A percentile compares a stretch with the other conserved stretches of the same genome.
Conservation (phyloP, 2,888 invertebrate species). For the Acleris emargana region DNA sequence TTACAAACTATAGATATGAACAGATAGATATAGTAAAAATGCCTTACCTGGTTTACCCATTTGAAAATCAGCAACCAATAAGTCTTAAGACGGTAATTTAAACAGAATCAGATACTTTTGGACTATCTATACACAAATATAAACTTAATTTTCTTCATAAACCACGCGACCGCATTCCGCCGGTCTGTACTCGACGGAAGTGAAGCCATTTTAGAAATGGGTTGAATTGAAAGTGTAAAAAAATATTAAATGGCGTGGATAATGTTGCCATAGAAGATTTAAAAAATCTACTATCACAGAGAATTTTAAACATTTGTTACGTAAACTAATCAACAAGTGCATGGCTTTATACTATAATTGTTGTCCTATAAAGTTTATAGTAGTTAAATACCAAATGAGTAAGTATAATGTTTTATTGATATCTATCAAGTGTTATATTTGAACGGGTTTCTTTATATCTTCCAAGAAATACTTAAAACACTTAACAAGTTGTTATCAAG, state of each 20-base stretch:
- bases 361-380: too few relatives aligned
- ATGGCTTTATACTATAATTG: too few relatives aligned
- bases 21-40: conserved; percentile 6
- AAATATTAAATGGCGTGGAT: neutral
- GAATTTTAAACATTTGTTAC: too few relatives aligned
- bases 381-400: too few relatives aligned
- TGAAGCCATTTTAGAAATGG: conserved; percentile 64
- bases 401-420: too few relatives aligned
- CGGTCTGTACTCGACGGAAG: conserved; percentile 66
- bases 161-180: conserved; percentile 62
- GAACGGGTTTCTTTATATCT: too few relatives aligned
- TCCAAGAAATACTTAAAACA: too few relatives aligned
- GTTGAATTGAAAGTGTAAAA: conserved; percentile 30
- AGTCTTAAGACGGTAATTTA: conserved; percentile 35
- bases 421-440: too few relatives aligned
- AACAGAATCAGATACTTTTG: conserved; percentile 34
- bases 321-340: too few relatives aligned
- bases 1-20: too few relatives aligned
- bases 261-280: conserved; percentile 13
- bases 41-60: conserved; percentile 78
- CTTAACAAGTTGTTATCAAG: too few relatives aligned
- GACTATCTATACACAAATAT: conserved; percentile 66
- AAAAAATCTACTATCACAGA: too few relatives aligned
- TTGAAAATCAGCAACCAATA: conserved; percentile 38
- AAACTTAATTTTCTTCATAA: conserved; percentile 60